Evolutionary conservation across 2,888 invertebrate species (phyloP).

Genomic region (Zootermopsis nevadensis): DNA sequence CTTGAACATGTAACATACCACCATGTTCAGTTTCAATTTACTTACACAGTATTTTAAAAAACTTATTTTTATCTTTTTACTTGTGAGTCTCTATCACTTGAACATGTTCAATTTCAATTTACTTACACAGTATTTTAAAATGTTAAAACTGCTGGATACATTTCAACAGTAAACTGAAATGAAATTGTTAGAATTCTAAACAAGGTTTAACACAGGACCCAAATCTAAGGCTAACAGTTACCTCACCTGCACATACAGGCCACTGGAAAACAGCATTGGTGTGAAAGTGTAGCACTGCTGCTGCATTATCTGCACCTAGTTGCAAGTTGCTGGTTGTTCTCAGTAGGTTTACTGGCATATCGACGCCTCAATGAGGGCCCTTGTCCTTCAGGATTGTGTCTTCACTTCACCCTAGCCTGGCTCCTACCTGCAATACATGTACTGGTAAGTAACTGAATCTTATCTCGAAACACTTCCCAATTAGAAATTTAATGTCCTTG

Average conservation of each 20-base stretch:
- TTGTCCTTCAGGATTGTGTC: conserved; percentile 66
- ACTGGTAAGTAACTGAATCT: conserved; percentile 66
- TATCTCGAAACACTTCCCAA: conserved; percentile 43
- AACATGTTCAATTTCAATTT: background rate
- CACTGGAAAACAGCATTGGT: conserved; percentile 71
- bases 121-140: background rate
- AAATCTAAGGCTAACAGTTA: too few species aligned
- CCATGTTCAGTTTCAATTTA: background rate
- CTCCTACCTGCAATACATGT: conserved; percentile 73
- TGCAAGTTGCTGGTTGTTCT: conserved; percentile 77
- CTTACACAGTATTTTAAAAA: background rate
- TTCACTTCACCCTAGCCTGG: conserved; percentile 72
- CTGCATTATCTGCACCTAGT: conserved; percentile 78
- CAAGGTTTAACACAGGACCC: too few species aligned
- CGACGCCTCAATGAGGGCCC: conserved; percentile 65
- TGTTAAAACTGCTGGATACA: too few species aligned
- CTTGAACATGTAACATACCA: too few species aligned
- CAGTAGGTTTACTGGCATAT: conserved; percentile 73
- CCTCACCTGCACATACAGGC: conserved; percentile 64
- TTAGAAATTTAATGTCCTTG: background rate
- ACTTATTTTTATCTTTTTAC: too few species aligned
- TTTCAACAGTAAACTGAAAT: too few species aligned
- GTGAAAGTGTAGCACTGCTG: conserved; percentile 74
- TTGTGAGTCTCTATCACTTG: too few species aligned
- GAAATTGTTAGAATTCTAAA: too few species aligned